Evolutionary conservation across 2,113 vertebrate species (phyloP).

Genomic region (Sigmodon hispidus): DNA sequence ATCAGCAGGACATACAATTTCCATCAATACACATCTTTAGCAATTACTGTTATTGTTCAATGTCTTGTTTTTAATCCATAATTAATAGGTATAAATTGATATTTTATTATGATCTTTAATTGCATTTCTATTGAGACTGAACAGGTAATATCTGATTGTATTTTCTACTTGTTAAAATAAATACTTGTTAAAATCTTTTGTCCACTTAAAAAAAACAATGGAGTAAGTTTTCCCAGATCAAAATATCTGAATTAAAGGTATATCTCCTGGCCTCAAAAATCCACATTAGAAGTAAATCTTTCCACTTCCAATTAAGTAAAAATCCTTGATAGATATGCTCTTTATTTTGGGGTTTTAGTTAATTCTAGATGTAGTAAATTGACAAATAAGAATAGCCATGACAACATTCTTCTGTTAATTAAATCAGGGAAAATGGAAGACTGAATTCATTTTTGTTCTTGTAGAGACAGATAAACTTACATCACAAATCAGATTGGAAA

Average conservation of each 20-base stretch:
- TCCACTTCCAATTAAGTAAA: neutral
- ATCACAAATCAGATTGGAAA: neutral
- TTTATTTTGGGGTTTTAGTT: neutral
- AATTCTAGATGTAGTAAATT: neutral
- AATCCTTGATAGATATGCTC: rapidly evolving
- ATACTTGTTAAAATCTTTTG: neutral
- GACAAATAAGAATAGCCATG: neutral
- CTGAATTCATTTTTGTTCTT: neutral
- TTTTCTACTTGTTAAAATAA: conserved; percentile 2
- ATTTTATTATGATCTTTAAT: neutral
- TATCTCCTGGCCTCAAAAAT: neutral
- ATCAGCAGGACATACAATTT: neutral
- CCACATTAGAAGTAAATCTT: neutral
- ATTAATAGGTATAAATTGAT: neutral
- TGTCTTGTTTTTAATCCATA: neutral
- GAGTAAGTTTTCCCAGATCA: neutral
- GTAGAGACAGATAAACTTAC: neutral
- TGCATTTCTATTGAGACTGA: neutral
- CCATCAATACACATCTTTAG: neutral
- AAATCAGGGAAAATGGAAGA: neutral
- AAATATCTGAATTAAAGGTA: neutral
- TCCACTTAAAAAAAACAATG: too few species aligned
- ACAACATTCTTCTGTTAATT: neutral
- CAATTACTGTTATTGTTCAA: neutral
- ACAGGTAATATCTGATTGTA: neutral